phyloP scores from a whole-genome alignment of 2,888 invertebrate species.

The Dolichopus griseipennis region DNA sequence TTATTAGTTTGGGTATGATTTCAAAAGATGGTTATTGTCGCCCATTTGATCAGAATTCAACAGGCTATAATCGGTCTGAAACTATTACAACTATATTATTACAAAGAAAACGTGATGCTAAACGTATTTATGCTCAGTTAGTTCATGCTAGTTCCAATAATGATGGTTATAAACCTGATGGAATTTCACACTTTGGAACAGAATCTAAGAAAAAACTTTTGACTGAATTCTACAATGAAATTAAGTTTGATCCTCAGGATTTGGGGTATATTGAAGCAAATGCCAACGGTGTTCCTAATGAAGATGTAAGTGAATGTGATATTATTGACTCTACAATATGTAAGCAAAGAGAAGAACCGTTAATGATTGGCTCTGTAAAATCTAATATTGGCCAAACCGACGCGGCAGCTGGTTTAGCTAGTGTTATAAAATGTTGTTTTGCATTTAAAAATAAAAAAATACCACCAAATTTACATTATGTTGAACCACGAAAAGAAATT shows the following conservation, averaged over 20 bases:
- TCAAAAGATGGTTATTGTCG: slow-evolving; percentile 75
- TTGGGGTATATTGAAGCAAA: slow-evolving; percentile 78
- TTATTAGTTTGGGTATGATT: slow-evolving; percentile 55
- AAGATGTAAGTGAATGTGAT: slow-evolving; percentile 79
- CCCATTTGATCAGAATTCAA: slow-evolving; percentile 70
- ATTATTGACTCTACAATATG: slow-evolving; percentile 70
- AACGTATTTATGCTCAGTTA: slow-evolving; percentile 54
- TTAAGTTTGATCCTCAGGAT: slow-evolving; percentile 54
- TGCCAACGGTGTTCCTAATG: slow-evolving; percentile 64
- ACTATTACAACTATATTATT: slow-evolving; percentile 56
- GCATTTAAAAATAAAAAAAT: slow-evolving; percentile 68
- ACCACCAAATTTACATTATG: slow-evolving; percentile 74
- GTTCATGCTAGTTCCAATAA: slow-evolving; percentile 66
- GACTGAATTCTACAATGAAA: slow-evolving; percentile 54
- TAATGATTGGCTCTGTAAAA: slow-evolving; percentile 78
- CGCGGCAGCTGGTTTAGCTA: slow-evolving; percentile 68
- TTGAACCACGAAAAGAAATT: slow-evolving; percentile 50
- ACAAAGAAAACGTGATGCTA: slow-evolving; percentile 57
- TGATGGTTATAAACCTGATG: slow-evolving; percentile 59
- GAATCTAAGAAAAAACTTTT: slow-evolving; percentile 50
- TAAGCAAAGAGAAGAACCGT: slow-evolving; percentile 57
- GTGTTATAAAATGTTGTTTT: slow-evolving; percentile 65
- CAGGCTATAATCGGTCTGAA: slow-evolving; percentile 72
- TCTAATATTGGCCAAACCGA: slow-evolving; percentile 88
- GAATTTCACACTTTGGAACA: slow-evolving; percentile 54